Percentiles rank a stretch among this genome's conserved stretches.
Conservation (phyloP, 2,797 vertebrate genomes). For the Zalophus californianus region DNA sequence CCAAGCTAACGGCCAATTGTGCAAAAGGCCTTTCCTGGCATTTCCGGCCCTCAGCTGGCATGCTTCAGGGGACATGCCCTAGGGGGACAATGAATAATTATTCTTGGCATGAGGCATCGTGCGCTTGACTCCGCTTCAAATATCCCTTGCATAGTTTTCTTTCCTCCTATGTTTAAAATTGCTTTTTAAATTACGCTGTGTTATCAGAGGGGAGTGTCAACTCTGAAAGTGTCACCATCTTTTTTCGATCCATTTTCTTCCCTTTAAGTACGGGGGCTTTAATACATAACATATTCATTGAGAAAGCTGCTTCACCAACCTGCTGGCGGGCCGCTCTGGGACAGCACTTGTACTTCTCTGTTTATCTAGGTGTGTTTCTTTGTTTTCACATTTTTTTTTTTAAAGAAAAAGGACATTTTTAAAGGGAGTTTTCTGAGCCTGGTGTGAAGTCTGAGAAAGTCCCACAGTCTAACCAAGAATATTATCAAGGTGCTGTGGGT, state of each 20-base stretch:
- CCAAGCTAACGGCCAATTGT: neutral
- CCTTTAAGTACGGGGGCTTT: slow-evolving; percentile 12
- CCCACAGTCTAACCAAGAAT: neutral
- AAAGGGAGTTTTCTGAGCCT: neutral
- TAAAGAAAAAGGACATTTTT: neutral
- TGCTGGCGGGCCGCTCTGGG: neutral
- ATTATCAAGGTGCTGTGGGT: neutral
- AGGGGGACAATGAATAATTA: neutral
- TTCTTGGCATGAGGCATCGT: neutral
- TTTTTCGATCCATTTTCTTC: slow-evolving; percentile 36
- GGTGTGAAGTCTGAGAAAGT: slow-evolving; percentile 32
- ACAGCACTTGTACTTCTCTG: slow-evolving; percentile 22
- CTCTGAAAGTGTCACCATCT: slow-evolving; percentile 42
- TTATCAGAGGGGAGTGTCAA: slow-evolving; percentile 31
- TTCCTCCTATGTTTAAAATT: slow-evolving; percentile 43
- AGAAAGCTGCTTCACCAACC: neutral
- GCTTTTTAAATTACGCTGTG: slow-evolving; percentile 55
- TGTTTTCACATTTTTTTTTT: neutral
- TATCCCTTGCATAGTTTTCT: slow-evolving; percentile 24
- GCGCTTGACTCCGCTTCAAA: slow-evolving; percentile 1
- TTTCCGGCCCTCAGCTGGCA: rapidly evolving
- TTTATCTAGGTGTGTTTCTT: slow-evolving; percentile 54
- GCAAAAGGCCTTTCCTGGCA: neutral
- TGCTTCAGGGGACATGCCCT: neutral
- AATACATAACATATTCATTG: slow-evolving; percentile 58